Evolutionary conservation across 1,140 invertebrate genomes (phyloP).

Genomic region (Callitettix versicolor): DNA sequence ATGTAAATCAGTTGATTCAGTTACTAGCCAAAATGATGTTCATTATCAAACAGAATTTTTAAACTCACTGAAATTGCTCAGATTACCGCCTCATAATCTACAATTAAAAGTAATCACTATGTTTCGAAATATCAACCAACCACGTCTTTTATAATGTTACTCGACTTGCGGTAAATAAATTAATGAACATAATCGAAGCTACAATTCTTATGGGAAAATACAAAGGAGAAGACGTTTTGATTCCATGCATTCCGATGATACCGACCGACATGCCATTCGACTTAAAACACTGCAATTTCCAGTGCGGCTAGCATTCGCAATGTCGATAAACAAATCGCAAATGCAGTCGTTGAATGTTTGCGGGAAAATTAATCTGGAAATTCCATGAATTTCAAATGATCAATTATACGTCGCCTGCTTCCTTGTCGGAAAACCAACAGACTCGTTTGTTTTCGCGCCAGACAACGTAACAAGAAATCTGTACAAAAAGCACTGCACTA

Average conservation of each 20-base stretch:
- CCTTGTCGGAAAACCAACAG: too few species aligned
- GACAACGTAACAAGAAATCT: slow-evolving; percentile 30
- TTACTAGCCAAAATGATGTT: slow-evolving; percentile 29
- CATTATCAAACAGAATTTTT: slow-evolving; percentile 35
- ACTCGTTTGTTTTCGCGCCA: too few species aligned
- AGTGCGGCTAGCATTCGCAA: too few species aligned
- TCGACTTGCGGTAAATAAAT: slow-evolving; percentile 13
- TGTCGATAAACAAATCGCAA: too few species aligned
- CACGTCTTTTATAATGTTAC: slow-evolving; percentile 18
- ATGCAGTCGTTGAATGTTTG: slow-evolving; percentile 24
- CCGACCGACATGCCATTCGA: slow-evolving; percentile 17
- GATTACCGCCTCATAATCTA: slow-evolving; percentile 32
- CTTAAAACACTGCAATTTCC: slow-evolving; percentile 32
- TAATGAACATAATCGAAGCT: slow-evolving; percentile 10
- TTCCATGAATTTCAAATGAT: slow-evolving; percentile 29
- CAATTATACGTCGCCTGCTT: too few species aligned
- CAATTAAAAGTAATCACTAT: slow-evolving; percentile 30
- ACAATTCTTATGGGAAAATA: slow-evolving; percentile 11
- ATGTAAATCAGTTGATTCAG: slow-evolving; percentile 33
- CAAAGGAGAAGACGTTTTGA: slow-evolving; percentile 17
- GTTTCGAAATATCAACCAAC: slow-evolving; percentile 30
- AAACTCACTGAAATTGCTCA: slow-evolving; percentile 30
- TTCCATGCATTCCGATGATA: slow-evolving; percentile 17
- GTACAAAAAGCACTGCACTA: too few species aligned
- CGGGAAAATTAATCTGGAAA: slow-evolving; percentile 23